Evolutionary conservation across 1,140 invertebrate species (phyloP).

Genomic region (Lordiphosa collinella): DNA sequence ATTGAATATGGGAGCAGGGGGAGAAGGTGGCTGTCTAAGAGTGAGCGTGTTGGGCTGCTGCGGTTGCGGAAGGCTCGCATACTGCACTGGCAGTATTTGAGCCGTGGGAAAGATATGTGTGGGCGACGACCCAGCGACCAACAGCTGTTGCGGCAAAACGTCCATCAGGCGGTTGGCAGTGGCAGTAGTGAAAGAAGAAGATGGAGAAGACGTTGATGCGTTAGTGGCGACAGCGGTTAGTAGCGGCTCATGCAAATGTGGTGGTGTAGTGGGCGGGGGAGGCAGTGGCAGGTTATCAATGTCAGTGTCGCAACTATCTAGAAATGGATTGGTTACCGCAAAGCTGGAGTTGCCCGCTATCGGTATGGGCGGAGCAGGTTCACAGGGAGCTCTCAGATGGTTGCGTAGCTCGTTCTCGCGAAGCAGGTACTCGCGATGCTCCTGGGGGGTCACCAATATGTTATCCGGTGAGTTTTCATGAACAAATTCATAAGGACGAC

Average conservation of each 20-base stretch:
- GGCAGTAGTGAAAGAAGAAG: constrained; percentile 30
- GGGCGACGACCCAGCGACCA: constrained; percentile 63
- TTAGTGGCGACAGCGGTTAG: constrained; percentile 66
- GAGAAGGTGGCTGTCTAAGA: constrained; percentile 16
- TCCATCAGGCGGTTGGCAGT: constrained; percentile 62
- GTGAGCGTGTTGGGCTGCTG: constrained; percentile 75
- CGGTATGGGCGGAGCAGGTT: constrained; percentile 68
- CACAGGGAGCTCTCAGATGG: constrained; percentile 60
- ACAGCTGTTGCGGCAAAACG: constrained; percentile 38
- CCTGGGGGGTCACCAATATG: constrained; percentile 69
- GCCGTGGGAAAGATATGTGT: constrained; percentile 76
- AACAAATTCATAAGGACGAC: constrained; percentile 58
- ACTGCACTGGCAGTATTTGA: constrained; percentile 78
- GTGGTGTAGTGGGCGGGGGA: constrained; percentile 62
- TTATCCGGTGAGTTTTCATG: constrained; percentile 78
- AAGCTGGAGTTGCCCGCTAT: constrained; percentile 26
- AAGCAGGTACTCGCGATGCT: constrained; percentile 72
- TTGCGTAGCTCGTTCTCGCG: constrained; percentile 77
- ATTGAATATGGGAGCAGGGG: constrained; percentile 43
- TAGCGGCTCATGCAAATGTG: constrained; percentile 68
- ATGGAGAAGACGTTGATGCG: constrained; percentile 69
- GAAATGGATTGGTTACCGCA: constrained; percentile 77
- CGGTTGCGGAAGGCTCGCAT: constrained; percentile 72
- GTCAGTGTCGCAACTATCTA: constrained; percentile 71
- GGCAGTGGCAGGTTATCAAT: constrained; percentile 73